These are phyloP conservation scores for Conus ventricosus DNA, from an alignment of 1,140 invertebrate species.

Conservation along the genomic window DNA sequence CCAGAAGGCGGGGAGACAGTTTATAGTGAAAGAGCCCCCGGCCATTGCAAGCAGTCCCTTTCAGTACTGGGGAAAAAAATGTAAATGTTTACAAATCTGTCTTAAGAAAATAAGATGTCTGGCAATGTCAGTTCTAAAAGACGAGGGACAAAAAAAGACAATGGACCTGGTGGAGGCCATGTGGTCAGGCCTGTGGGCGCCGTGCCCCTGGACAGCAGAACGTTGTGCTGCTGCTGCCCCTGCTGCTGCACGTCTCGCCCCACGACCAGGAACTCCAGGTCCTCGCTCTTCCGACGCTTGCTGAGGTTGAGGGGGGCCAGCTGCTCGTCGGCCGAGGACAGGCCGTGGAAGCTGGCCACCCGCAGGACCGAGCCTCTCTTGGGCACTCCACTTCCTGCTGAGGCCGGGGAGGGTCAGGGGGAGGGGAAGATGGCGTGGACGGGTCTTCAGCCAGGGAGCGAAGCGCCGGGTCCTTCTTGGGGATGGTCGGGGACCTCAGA, in stretches of 20 bases:
- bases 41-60: too few species aligned
- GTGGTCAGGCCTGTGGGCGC: background rate
- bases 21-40: too few species aligned
- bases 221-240: background rate
- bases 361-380: conserved; percentile 10
- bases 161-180: background rate
- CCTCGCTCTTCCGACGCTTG: conserved; percentile 31
- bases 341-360: conserved; percentile 24
- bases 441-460: background rate
- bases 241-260: too few species aligned
- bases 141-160: too few species aligned
- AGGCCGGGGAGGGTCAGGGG: background rate
- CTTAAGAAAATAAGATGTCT: too few species aligned
- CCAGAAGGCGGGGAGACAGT: too few species aligned
- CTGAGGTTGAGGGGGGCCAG: conserved; percentile 30
- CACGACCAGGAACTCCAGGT: background rate
- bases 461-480: conserved; percentile 14
- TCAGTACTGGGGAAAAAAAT: too few species aligned
- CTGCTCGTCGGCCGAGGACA: conserved; percentile 17
- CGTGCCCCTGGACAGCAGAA: background rate
- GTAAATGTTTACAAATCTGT: too few species aligned
- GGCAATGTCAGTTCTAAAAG: too few species aligned
- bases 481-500: background rate
- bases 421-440: background rate
- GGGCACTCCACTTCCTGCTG: background rate